Evolutionary conservation across 2,888 invertebrate genomes (phyloP).

Genomic region (Cephus nigrinus): DNA sequence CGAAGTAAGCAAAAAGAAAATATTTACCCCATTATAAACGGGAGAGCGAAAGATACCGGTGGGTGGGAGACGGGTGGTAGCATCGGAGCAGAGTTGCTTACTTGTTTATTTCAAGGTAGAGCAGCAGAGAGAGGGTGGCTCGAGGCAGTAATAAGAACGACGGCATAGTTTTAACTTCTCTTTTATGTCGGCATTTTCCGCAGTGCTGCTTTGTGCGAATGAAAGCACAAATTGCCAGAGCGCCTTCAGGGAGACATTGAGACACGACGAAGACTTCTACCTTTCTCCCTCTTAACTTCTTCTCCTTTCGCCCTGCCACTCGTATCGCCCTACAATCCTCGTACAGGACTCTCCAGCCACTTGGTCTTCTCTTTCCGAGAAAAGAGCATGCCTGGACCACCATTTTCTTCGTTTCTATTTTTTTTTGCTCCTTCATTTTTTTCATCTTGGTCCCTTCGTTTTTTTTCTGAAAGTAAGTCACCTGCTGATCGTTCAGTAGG

Average conservation of each 20-base stretch:
- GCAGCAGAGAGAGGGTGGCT: conserved; percentile 48
- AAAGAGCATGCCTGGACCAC: not conserved
- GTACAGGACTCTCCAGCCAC: not conserved
- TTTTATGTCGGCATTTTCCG: conserved; percentile 63
- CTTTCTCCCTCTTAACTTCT: conserved; percentile 16
- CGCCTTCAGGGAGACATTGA: conserved; percentile 66
- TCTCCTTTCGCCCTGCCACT: conserved; percentile 13
- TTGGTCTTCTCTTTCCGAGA: too few relatives aligned
- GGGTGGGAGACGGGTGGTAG: conserved; percentile 1
- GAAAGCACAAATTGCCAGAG: conserved; percentile 64
- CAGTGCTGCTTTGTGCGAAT: conserved; percentile 63
- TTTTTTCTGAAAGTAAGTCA: too few relatives aligned
- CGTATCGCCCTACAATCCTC: conserved; percentile 5
- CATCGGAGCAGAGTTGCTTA: not conserved
- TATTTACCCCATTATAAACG: conserved; percentile 59
- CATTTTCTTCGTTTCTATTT: not conserved
- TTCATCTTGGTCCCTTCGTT: not conserved
- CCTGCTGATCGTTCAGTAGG: too few relatives aligned
- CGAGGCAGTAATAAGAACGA: conserved; percentile 66
- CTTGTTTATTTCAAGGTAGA: conserved; percentile 36
- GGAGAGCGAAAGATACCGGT: conserved; percentile 26
- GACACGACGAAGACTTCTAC: conserved; percentile 48
- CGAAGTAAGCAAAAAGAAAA: conserved; percentile 57
- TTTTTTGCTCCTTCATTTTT: not conserved
- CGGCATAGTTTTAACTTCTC: conserved; percentile 66